These are phyloP conservation scores for Centropus unirufus DNA, from an alignment of 2,113 vertebrate species.

Conservation along the genomic window DNA sequence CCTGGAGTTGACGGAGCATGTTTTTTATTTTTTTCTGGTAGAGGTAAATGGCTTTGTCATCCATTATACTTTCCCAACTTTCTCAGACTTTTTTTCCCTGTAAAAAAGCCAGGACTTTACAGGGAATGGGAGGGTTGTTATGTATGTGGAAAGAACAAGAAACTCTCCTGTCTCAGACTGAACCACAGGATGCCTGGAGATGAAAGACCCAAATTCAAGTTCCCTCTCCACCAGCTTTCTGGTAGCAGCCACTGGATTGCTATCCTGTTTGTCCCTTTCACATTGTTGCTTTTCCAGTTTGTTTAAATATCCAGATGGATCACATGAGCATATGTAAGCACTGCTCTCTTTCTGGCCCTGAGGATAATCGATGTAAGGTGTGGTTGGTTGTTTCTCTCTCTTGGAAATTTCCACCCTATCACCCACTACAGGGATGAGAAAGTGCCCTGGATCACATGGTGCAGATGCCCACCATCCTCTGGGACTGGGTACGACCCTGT, in stretches of 20 bases:
- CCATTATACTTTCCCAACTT: constrained; percentile 37
- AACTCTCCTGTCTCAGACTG: not conserved
- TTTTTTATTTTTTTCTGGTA: constrained; percentile 32
- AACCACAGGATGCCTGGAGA: not conserved
- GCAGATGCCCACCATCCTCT: not conserved
- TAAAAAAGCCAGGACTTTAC: not conserved
- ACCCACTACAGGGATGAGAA: not conserved
- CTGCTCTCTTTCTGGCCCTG: not conserved
- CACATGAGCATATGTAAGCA: rapidly evolving
- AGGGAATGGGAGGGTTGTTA: not conserved
- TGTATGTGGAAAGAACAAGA: constrained; percentile 9
- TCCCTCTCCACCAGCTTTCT: not conserved
- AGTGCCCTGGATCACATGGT: not conserved
- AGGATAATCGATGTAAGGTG: not conserved
- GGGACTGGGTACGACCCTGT: not conserved
- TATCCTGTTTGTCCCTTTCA: not conserved
- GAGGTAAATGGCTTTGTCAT: constrained; percentile 48
- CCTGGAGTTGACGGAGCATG: constrained; percentile 9
- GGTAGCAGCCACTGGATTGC: not conserved
- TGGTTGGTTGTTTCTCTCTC: not conserved
- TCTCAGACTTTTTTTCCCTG: constrained; percentile 46
- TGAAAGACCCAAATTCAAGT: not conserved
- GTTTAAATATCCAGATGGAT: not conserved
- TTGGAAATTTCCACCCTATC: not conserved
- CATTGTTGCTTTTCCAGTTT: not conserved